Conservation (phyloP, 2,888 invertebrate genomes). For the Ferdinandea cuprea region DNA sequence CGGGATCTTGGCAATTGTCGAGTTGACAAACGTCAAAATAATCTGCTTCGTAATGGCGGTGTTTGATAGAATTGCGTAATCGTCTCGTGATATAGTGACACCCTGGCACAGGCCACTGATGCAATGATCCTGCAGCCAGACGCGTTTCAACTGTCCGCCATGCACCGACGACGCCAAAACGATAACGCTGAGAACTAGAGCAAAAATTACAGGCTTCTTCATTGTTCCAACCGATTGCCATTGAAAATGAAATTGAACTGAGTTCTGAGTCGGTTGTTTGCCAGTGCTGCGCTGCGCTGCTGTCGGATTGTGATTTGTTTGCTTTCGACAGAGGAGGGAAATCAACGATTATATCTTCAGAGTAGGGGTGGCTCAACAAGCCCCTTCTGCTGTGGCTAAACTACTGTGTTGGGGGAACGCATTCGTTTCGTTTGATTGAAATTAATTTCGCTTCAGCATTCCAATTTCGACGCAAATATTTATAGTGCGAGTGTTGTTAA, state of each 20-base stretch:
- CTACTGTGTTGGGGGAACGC: conserved; percentile 18
- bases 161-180: conserved; percentile 17
- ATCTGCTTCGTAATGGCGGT: conserved; percentile 79
- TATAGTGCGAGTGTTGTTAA: conserved; percentile 4
- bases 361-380: conserved; percentile 11
- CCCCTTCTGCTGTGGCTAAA: conserved; percentile 9
- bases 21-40: conserved; percentile 80
- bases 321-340: conserved; percentile 43
- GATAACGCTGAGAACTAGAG: conserved; percentile 21
- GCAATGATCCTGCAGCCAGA: conserved; percentile 82
- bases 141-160: conserved; percentile 79
- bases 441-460: conserved; percentile 53
- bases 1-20: conserved; percentile 81
- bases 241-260: conserved; percentile 66
- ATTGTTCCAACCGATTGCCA: conserved; percentile 63
- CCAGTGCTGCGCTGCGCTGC: neutral
- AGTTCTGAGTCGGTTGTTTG: conserved; percentile 14
- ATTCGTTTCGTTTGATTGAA: conserved; percentile 52
- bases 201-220: conserved; percentile 39
- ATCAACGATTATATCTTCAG: conserved; percentile 51
- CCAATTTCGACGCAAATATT: conserved; percentile 14
- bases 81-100: conserved; percentile 79
- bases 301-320: conserved; percentile 41
- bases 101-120: conserved; percentile 79
- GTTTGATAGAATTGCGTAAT: conserved; percentile 81